phyloP scores from a whole-genome alignment of 2,113 vertebrate species.

The Xyliphius kryptos region DNA sequence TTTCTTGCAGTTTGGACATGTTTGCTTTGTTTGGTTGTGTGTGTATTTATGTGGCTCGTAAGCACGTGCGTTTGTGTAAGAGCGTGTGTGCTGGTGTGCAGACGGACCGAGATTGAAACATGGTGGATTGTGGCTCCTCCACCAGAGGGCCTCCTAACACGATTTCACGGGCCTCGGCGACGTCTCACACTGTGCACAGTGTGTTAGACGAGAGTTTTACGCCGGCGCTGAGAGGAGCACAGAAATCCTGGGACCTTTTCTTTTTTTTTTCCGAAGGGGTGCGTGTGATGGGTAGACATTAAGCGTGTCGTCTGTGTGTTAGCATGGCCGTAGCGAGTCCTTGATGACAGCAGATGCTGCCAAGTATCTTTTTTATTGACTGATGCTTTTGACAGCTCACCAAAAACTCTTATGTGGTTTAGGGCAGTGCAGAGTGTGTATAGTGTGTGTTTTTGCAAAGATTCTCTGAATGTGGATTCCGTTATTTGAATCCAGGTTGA shows the following conservation, averaged over 20 bases:
- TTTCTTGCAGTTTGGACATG: not conserved
- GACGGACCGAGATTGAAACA: slow-evolving; percentile 4
- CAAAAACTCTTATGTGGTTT: slow-evolving; percentile 53
- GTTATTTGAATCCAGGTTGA: not conserved
- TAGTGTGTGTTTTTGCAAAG: slow-evolving; percentile 31
- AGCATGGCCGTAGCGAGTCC: slow-evolving; percentile 44
- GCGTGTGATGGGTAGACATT: slow-evolving; percentile 1
- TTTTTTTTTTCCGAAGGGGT: not conserved
- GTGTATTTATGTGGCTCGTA: not conserved
- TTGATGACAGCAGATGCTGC: slow-evolving; percentile 49
- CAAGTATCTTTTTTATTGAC: slow-evolving; percentile 56
- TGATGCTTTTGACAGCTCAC: slow-evolving; percentile 70
- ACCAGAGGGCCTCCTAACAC: slow-evolving; percentile 97
- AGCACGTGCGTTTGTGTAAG: slow-evolving; percentile 36
- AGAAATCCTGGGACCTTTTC: not conserved
- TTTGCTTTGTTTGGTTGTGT: slow-evolving; percentile 16
- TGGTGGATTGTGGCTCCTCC: slow-evolving; percentile 51
- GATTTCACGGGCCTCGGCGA: slow-evolving; percentile 35
- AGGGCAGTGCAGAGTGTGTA: slow-evolving; percentile 23
- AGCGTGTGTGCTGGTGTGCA: slow-evolving; percentile 20
- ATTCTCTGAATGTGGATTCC: not conserved
- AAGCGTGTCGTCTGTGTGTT: not conserved
- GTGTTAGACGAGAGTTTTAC: not conserved
- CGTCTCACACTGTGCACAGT: not conserved
- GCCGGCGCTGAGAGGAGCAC: not conserved